phyloP scores from a whole-genome alignment of 2,113 vertebrate genomes.

The Scolopax mira region DNA sequence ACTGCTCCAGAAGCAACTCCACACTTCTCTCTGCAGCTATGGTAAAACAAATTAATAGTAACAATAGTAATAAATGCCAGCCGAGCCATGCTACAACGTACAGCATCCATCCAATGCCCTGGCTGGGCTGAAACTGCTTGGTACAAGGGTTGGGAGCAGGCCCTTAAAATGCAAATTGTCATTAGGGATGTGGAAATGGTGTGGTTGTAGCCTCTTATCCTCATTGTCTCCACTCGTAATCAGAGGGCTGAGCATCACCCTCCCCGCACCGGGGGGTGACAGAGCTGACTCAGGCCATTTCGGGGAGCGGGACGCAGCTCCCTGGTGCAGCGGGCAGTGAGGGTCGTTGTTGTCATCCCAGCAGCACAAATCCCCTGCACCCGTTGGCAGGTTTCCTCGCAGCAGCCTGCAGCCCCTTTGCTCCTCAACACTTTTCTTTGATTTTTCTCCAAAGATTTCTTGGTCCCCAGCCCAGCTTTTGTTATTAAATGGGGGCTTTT shows the following conservation, averaged over 20 bases:
- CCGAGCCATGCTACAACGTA: neutral
- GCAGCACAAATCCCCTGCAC: neutral
- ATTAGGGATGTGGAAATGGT: neutral
- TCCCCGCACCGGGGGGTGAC: accelerated
- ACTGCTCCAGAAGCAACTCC: neutral
- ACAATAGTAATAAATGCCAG: neutral
- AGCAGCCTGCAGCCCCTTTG: neutral
- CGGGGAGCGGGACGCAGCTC: neutral
- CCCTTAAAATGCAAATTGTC: neutral
- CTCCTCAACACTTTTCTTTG: neutral
- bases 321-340: accelerated
- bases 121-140: neutral
- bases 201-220: neutral
- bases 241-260: neutral
- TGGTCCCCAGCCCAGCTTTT: neutral
- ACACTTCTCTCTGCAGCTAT: neutral
- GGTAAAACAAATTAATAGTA: neutral
- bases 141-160: neutral
- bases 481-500: neutral
- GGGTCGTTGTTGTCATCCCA: accelerated
- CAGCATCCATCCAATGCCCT: neutral
- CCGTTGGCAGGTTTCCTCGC: neutral
- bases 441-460: neutral
- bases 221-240: neutral
- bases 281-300: neutral